A percentile compares a stretch with the other conserved stretches of the same genome.
phyloP scores from a whole-genome alignment of 2,113 vertebrate genomes.

The Pterocles burchelli region DNA sequence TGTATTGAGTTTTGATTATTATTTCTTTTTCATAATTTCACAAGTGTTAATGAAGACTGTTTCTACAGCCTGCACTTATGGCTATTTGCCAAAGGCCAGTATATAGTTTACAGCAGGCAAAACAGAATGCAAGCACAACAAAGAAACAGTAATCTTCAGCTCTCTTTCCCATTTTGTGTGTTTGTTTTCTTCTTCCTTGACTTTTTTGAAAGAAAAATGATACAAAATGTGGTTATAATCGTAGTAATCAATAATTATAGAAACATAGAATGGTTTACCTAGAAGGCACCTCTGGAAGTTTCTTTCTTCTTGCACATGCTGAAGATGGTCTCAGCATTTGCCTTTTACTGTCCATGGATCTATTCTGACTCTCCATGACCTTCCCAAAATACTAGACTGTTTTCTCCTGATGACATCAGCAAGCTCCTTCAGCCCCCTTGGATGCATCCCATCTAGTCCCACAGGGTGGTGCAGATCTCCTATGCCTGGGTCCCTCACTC shows the following conservation, averaged over 20 bases:
- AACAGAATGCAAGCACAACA: background rate
- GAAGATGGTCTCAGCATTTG: background rate
- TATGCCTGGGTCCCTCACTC: background rate
- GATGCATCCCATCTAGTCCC: background rate
- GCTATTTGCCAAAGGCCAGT: background rate
- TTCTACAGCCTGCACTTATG: background rate
- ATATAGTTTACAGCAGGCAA: background rate
- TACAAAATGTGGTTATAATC: background rate
- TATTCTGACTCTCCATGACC: background rate
- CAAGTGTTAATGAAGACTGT: background rate
- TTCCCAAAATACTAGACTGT: background rate
- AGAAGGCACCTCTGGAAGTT: background rate
- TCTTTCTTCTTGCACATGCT: background rate
- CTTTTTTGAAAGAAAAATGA: background rate
- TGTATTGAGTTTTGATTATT: background rate
- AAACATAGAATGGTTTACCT: background rate
- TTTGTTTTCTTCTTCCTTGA: background rate
- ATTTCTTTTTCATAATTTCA: background rate
- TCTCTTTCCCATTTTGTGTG: background rate
- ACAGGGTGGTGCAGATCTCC: background rate
- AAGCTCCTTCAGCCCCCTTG: background rate
- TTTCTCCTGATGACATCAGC: background rate
- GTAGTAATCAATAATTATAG: background rate
- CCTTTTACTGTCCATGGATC: background rate
- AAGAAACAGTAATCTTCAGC: background rate